A percentile compares a stretch with the other conserved stretches of the same genome.
Evolutionary conservation across 23 tunicate genomes (phyloP).

Genomic region (Phallusia fumigata): DNA sequence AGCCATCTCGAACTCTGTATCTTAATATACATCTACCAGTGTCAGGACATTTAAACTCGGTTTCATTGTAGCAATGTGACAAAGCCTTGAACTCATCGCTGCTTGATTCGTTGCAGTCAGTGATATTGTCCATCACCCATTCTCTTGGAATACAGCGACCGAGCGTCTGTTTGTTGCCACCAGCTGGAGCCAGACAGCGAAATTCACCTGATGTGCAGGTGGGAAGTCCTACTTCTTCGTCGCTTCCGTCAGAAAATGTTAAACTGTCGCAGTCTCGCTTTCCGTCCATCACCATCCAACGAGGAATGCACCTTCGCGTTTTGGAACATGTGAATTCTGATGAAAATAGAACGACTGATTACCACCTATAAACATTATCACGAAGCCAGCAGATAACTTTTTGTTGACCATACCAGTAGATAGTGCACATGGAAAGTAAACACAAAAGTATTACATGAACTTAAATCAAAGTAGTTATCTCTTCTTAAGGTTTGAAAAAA

Average conservation of each 20-base stretch:
- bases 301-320: conserved; percentile 15
- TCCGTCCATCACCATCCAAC: conserved; percentile 29
- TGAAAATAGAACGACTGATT: too few relatives aligned
- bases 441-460: too few relatives aligned
- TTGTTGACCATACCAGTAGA: too few relatives aligned
- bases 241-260: not conserved
- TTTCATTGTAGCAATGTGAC: not conserved
- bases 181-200: not conserved
- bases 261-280: conserved; percentile 10
- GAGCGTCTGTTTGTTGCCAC: not conserved
- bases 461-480: too few relatives aligned
- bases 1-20: conserved; percentile 38
- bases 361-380: too few relatives aligned
- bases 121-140: conserved; percentile 39
- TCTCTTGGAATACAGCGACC: conserved; percentile 51
- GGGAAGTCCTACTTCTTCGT: conserved; percentile 8
- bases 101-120: conserved; percentile 22
- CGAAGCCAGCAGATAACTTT: too few relatives aligned
- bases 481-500: too few relatives aligned
- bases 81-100: conserved; percentile 25
- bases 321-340: not conserved
- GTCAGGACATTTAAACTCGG: conserved; percentile 34
- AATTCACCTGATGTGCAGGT: not conserved
- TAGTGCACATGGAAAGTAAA: too few relatives aligned
- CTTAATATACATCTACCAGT: conserved; percentile 27